Evolutionary conservation across 1,140 invertebrate species (phyloP).

Genomic region (Solenopsis invicta): DNA sequence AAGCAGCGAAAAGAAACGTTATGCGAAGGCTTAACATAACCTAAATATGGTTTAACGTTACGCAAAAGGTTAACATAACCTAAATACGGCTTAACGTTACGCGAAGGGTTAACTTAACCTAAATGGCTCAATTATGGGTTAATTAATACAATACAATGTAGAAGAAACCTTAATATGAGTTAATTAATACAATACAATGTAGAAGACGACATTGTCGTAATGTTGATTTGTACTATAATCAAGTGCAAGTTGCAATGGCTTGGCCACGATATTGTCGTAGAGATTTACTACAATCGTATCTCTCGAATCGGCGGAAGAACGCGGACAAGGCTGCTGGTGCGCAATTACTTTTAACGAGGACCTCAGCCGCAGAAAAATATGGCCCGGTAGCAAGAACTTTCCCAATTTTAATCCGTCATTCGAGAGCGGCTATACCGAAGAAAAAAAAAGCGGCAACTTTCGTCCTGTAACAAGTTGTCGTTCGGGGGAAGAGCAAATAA

Average conservation of each 20-base stretch:
- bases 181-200: background rate
- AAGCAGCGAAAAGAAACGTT: no score
- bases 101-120: background rate
- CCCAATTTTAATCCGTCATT: conserved; percentile 82
- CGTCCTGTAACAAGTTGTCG: conserved; percentile 78
- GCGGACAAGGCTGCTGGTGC: conserved; percentile 61
- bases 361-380: conserved; percentile 75
- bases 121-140: background rate
- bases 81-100: background rate
- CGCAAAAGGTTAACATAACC: background rate
- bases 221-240: background rate
- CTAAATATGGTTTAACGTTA: background rate
- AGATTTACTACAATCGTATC: conserved; percentile 34
- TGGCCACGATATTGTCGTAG: background rate
- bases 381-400: conserved; percentile 78
- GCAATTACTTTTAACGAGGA: conserved; percentile 79
- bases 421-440: conserved; percentile 61
- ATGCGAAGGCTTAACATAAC: background rate
- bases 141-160: background rate
- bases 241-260: background rate
- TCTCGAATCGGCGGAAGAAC: conserved; percentile 46
- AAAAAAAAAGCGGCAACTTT: conserved; percentile 69
- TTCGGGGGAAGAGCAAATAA: conserved; percentile 71
- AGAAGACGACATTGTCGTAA: background rate
- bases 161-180: no score